Base-by-base conservation (phyloP, 2,888 invertebrate species). In the Bugulina stolonifera region DNA sequence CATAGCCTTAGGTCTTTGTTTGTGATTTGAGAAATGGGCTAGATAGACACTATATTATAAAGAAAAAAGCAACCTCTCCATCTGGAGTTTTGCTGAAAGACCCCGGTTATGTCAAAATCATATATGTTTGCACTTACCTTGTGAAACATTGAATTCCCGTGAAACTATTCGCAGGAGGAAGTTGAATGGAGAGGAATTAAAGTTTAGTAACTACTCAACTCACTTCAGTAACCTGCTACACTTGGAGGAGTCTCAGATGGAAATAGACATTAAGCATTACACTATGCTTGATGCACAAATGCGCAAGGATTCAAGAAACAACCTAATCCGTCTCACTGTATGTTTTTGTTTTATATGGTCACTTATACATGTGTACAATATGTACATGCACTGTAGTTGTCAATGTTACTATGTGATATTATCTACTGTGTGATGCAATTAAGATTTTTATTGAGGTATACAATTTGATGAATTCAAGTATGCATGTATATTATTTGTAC, bases 211-310 rank as follows among this genome's bases (percentile, higher is more conserved):
- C 10, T 79, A 81, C 72, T 70, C 71, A 22, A 72, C 74, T 52
- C 74, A 75, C n/a, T 78, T 81, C 74, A 71, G 74, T 2, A 64
- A 75, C 2, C 72, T 81, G 72, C 76, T 81, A 71, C 76, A 78
- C 73, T 74, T 78, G 69, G 81, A 81, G 72, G 80, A 81, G 72
- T 74, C 77, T 18, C 80, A 81, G 73, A 80, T 80, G 79, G 79
- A 81, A 58, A 78, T 79, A 18, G 80, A 81, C 69, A 80, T 81
- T 25, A 64, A 80, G 10, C 76, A 77, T 57, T 81, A 81, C 71
- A 80, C 80, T 73, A 78, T 81, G 77, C 76, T 76, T 3, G 76
- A 72, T 32, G 78, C 77, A 5, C 71, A 77, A 2, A 77, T 81
- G 78, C 75, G 52, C 1, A 35, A 64, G n/a, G 64, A 64, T 76